Conservation (phyloP, 2,888 invertebrate species). For the Agrochola macilenta region DNA sequence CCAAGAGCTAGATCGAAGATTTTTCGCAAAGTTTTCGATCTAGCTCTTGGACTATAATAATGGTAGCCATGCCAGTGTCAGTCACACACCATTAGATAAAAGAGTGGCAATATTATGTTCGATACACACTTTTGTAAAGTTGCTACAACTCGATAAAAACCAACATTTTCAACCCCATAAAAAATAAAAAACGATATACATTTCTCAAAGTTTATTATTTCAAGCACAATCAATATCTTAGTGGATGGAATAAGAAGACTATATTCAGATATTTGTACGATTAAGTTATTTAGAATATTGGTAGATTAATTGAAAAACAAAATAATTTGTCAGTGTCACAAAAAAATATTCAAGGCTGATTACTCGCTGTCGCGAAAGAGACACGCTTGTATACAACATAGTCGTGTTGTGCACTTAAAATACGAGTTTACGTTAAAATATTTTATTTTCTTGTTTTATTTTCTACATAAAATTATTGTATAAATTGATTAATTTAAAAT, state of each 20-base stretch:
- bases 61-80: too few species aligned
- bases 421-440: neutral
- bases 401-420: constrained; percentile 24
- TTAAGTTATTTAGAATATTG: neutral
- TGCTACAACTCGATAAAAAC: neutral
- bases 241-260: constrained; percentile 25
- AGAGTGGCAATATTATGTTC: neutral
- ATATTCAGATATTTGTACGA: constrained; percentile 5
- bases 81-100: too few species aligned
- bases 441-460: neutral
- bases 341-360: neutral
- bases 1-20: too few species aligned
- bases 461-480: neutral
- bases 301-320: neutral
- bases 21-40: too few species aligned
- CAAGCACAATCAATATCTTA: constrained; percentile 7
- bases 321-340: neutral
- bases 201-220: constrained; percentile 29
- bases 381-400: neutral
- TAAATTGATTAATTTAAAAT: too few species aligned
- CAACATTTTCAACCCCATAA: neutral
- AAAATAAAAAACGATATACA: neutral
- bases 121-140: neutral
- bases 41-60: too few species aligned
- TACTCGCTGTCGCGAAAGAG: neutral